Evolutionary conservation across 2,113 vertebrate genomes (phyloP), one percentile per base, ranked within the genome.

Genomic region (Atherinomorus stipes): DNA sequence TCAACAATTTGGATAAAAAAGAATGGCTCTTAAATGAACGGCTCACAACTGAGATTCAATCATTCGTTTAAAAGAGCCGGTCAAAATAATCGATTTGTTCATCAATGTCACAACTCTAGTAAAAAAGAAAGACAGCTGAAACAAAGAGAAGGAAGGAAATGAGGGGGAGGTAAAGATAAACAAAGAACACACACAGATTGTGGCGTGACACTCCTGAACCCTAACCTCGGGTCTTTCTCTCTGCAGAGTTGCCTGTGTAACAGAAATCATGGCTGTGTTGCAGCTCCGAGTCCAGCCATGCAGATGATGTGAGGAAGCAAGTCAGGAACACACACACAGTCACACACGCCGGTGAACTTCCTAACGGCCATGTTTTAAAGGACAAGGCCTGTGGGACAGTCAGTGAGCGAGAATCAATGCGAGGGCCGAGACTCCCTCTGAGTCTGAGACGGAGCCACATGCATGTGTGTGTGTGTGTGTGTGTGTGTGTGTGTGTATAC

Each of bases 331-430:
- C 73, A 62, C 57, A 74, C 56, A 69, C 72, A 45, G 71, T 77
- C 59, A 50, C 74, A 81, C 53, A 76, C 28, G 13, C 58, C 66
- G 54, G 69, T 73, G 73, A 62, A 16, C 73, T 78, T 86, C 84
- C 86, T 77, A 81, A 87, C 85, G 45, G 66, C 50, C 28, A 28
- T 81, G 86, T 82, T 90, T 86, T 89, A 89, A 92, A 91, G 90
- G 88, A 91, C 90, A 91, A 74, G 88, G 71, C 90, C 90, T 45
- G 77, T 79, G 90, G 87, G 90, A 90, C 80, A 72, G 84, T 60
- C 85, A 90, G 81, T 83, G 87, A 91, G 88, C 76, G 4, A 83
- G 90, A 91, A 90, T 91, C 89, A 87, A 89, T 91, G 89, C 84
- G 84, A 56, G 66, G 79, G 68, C 59, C 4, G 62, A 42, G 77